A percentile compares a stretch with the other conserved stretches of the same genome.
Evolutionary conservation across 2,113 vertebrate genomes (phyloP).

Genomic region (Takifugu bimaculatus): DNA sequence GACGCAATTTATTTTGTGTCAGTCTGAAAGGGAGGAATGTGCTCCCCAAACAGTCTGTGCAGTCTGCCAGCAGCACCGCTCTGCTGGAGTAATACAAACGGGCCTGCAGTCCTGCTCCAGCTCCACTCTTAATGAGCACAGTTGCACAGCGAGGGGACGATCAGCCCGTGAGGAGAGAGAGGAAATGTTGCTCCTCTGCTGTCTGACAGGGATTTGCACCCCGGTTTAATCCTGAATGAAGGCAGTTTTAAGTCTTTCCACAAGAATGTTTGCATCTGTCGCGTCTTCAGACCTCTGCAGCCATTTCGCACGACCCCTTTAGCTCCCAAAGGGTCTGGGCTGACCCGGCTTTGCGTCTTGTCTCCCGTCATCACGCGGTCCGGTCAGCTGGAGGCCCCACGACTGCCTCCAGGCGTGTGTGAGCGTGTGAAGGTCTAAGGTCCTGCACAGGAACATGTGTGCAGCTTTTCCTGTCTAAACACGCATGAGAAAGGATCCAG

Average conservation of each 20-base stretch:
- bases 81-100: slow-evolving; percentile 23
- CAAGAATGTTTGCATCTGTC: too few species aligned
- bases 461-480: too few species aligned
- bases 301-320: too few species aligned
- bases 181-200: slow-evolving; percentile 12
- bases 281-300: too few species aligned
- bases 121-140: slow-evolving; percentile 29
- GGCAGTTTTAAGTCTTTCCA: not conserved
- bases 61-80: slow-evolving; percentile 4
- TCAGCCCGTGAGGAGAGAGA: not conserved
- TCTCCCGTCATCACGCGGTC: too few species aligned
- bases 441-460: too few species aligned
- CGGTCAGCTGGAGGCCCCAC: too few species aligned
- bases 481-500: too few species aligned
- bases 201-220: not conserved
- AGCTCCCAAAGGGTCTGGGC: too few species aligned
- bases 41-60: slow-evolving; percentile 21
- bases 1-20: slow-evolving; percentile 20
- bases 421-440: too few species aligned
- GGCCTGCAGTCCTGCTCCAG: slow-evolving; percentile 20
- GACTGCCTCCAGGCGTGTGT: too few species aligned
- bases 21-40: slow-evolving; percentile 20
- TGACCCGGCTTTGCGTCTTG: too few species aligned
- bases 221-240: not conserved
- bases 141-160: slow-evolving; percentile 1